Percentiles rank a stretch among this genome's conserved stretches.
Evolutionary conservation across 64 coral and sea anemone species (phyloP).

Genomic region (Stichodactyla mertensii): DNA sequence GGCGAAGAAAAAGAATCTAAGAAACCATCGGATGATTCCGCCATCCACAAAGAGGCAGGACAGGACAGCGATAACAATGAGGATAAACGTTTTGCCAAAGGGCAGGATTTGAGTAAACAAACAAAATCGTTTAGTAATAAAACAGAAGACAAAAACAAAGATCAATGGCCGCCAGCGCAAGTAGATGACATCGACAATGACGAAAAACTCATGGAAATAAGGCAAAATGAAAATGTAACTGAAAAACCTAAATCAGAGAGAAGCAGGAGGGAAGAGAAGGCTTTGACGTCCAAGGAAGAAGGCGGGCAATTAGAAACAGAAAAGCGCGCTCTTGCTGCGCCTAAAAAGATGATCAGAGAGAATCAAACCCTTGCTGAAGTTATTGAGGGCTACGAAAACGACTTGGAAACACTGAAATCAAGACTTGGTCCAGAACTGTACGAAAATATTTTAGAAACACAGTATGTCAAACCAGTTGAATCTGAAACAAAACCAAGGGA

Average conservation of each 20-base stretch:
- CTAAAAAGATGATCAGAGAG: background rate
- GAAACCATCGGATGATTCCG: background rate
- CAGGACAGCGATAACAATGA: background rate
- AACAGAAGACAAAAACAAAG: background rate
- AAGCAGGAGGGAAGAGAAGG: background rate
- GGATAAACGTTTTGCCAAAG: background rate
- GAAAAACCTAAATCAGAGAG: background rate
- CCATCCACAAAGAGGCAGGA: background rate
- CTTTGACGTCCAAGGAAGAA: background rate
- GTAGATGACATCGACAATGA: background rate
- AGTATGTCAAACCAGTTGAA: background rate
- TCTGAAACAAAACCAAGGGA: background rate
- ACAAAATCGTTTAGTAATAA: background rate
- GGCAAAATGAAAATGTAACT: background rate
- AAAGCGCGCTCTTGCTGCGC: background rate
- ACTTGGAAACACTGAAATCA: background rate
- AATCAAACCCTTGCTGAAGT: slow-evolving; percentile 6
- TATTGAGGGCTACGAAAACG: background rate
- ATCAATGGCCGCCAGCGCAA: background rate
- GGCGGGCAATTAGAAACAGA: background rate
- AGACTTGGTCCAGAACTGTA: background rate
- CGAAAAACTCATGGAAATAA: background rate
- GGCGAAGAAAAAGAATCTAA: background rate
- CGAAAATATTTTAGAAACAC: background rate
- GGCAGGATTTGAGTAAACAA: background rate